Percentiles rank a stretch among this genome's conserved stretches.
These are phyloP conservation scores for Deilephila porcellus DNA, from an alignment of 2,888 invertebrate species.

Conservation along the genomic window DNA sequence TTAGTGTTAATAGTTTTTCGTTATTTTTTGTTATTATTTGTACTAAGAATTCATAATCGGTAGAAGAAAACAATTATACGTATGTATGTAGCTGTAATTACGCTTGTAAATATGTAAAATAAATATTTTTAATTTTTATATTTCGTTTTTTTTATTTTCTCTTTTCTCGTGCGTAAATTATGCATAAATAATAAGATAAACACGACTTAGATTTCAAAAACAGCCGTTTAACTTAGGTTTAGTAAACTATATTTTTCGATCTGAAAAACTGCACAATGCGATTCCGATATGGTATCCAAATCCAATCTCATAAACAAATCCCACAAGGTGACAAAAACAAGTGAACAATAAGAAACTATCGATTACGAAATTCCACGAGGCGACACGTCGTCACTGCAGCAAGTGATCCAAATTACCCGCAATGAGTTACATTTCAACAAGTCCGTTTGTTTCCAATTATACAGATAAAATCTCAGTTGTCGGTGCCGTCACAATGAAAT, in stretches of 20 bases:
- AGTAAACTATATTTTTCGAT: too few species aligned
- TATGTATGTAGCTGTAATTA: constrained; percentile 63
- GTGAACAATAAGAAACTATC: neutral
- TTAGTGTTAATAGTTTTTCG: constrained; percentile 24
- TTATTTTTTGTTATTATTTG: constrained; percentile 28
- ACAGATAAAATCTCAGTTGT: constrained; percentile 40
- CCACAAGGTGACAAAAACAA: too few species aligned
- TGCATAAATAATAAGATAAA: too few species aligned
- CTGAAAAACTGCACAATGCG: too few species aligned
- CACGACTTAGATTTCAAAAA: too few species aligned
- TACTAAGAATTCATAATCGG: constrained; percentile 16
- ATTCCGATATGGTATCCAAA: too few species aligned
- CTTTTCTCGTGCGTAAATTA: neutral
- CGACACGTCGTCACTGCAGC: too few species aligned
- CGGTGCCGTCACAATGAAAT: constrained; percentile 40
- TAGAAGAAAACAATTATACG: constrained; percentile 34
- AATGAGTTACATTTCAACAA: constrained; percentile 18
- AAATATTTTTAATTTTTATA: constrained; percentile 51
- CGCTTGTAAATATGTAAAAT: constrained; percentile 83
- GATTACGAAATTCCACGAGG: neutral
- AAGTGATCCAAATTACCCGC: constrained; percentile 8
- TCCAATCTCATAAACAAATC: too few species aligned
- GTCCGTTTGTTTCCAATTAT: constrained; percentile 30
- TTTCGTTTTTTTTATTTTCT: constrained; percentile 29
- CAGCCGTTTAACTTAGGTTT: too few species aligned